Evolutionary conservation across 2,888 invertebrate genomes (phyloP), one percentile per base, ranked within the genome.

Genomic region (Euclidia mi): DNA sequence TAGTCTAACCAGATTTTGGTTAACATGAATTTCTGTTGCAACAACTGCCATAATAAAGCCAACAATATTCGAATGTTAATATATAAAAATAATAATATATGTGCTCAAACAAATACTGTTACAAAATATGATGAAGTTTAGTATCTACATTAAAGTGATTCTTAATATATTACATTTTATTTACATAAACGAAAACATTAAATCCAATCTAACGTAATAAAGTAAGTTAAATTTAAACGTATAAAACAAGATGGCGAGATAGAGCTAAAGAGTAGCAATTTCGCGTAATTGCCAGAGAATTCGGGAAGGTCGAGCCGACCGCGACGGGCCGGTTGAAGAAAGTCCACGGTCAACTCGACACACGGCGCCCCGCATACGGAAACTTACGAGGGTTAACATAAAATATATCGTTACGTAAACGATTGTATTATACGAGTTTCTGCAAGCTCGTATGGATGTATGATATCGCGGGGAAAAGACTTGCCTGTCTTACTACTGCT

Each of bases 321-420:
- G 45, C 41, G 37, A 11, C 42, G 56, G 37, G 43, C 49, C 63
- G 56, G 32, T 55, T 62, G 62, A 76, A 74, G 76, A 81, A 81
- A 81, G 78, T 72, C 78, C 84, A 85, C 60, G 85, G 85, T 62
- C 84, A 62, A 55, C 67, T 35, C 49, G 56, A 56, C 43, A 46
- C 20, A 56, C 61, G 69, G 70, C 58, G 70, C 60, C 64, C 12
- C n/a, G n/a, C 56, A 68, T 59, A 66, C 68, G 73, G 76, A 74
- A 79, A 61, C 47, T 64, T 58, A 53, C 46, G 29, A 18, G 37
- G 18, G 29, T 50, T 46, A 43, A 9, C n/a, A 46, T 40, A 41
- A 12, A 18, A 40, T 42, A 41, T 12, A 18, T 37, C 12, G 17
- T 7, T 28, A 45, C 28, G n/a, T 35, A 2, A 34, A 25, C 20